Percentiles rank a stretch among this genome's conserved stretches.
Evolutionary conservation across 1,140 invertebrate genomes (phyloP).

Genomic region (Dendroctonus valens): DNA sequence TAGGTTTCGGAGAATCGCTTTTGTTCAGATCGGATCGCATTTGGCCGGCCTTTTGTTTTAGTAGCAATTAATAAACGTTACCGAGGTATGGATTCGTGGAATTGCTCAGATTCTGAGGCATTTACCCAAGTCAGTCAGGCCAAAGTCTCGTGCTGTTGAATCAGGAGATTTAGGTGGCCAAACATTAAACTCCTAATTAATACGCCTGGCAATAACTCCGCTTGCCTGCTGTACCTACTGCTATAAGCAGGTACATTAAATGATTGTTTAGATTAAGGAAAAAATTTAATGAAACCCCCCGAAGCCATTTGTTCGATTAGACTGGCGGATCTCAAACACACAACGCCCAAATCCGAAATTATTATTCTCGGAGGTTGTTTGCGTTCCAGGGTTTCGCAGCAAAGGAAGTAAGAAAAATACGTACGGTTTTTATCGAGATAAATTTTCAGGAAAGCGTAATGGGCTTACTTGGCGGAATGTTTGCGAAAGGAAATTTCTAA

Average conservation of each 20-base stretch:
- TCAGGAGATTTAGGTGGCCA: no score
- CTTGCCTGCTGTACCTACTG: no score
- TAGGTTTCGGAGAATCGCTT: conserved; percentile 19
- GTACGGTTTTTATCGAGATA: conserved; percentile 31
- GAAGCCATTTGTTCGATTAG: conserved; percentile 25
- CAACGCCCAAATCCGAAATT: conserved; percentile 23
- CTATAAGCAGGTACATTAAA: not conserved
- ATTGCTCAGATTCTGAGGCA: no score
- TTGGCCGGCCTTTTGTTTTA: not conserved
- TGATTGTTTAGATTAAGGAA: not conserved
- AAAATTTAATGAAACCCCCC: conserved; percentile 27
- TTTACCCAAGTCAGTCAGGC: no score
- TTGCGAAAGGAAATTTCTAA: conserved; percentile 26
- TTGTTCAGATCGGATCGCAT: conserved; percentile 1
- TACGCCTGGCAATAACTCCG: no score
- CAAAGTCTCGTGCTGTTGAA: no score
- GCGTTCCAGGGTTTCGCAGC: conserved; percentile 8
- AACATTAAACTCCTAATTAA: no score
- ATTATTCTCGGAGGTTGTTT: conserved; percentile 25
- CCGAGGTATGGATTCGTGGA: no score
- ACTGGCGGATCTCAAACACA: conserved; percentile 12
- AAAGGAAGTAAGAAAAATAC: conserved; percentile 30
- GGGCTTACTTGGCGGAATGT: conserved; percentile 22
- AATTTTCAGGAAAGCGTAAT: conserved; percentile 30
- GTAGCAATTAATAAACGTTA: no score